These are phyloP conservation scores for Tachyglossus aculeatus DNA, from an alignment of 2,797 vertebrate genomes.

Conservation along the genomic window DNA sequence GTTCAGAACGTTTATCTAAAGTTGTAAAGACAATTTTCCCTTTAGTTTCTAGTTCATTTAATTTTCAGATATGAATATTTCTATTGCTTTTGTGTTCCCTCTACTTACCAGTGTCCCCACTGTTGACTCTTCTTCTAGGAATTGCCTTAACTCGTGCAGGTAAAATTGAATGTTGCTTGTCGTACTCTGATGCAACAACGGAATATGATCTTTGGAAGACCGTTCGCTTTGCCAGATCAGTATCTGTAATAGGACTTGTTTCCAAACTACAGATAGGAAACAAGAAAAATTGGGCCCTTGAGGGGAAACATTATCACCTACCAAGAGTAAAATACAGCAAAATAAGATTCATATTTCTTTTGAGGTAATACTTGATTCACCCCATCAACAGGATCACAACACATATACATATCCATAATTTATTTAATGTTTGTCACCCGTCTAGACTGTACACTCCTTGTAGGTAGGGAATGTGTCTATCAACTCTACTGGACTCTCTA, in stretches of 20 bases:
- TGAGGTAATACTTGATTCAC: no score
- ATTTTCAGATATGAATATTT: background rate
- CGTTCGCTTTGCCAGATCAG: slow-evolving; percentile 93
- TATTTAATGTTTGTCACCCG: no score
- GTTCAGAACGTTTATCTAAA: background rate
- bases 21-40: no score
- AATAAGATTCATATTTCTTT: no score
- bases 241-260: slow-evolving; percentile 97
- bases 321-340: no score
- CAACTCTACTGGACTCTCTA: no score
- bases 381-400: no score
- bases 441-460: no score
- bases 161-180: slow-evolving; percentile 95
- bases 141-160: slow-evolving; percentile 97
- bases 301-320: background rate
- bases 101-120: slow-evolving; percentile 91
- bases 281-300: background rate
- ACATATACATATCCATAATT: no score
- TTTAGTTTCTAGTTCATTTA: background rate
- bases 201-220: slow-evolving; percentile 99
- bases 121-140: slow-evolving; percentile 95
- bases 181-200: slow-evolving; percentile 97
- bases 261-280: slow-evolving; percentile 82
- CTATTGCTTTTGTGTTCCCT: background rate
- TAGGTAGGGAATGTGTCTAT: no score